Base-by-base conservation (phyloP, 2,888 invertebrate species). In the Biston stratarius region DNA sequence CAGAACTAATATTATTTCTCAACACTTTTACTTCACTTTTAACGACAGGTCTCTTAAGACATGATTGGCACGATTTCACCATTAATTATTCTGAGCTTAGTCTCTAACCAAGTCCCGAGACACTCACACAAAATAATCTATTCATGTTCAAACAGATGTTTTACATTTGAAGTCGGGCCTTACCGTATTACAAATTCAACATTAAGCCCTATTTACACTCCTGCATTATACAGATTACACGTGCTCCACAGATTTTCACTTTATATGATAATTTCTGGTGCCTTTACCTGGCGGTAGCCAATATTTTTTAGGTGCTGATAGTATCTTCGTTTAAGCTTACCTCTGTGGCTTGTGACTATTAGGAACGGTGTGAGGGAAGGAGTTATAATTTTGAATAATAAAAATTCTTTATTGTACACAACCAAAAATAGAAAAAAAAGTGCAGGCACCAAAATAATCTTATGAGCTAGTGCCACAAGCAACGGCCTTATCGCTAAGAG, bases 191-290 rank as follows among this genome's bases (percentile, higher is more conserved):
- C 66, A 67, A 58, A 67, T 67, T 63, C 63, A 63, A 56, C 56
- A 63, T 63, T 63, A 63, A 63, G 51, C 59, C 48, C 49, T 67
- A 63, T 67, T 67, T 67, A 56, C 69, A 64, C 66, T 61, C 63
- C 40, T 64, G 65, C 70, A 75, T 80, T 75, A 82, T 77, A 72
- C 75, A 73, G 65, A 79, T 81, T 78, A 82, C 80, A 77, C 73
- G 74, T 79, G 79, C 79, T 75, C 69, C 72, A 58, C 64, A 70
- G 75, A 77, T 79, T 82, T 82, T 79, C 83, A 78, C 81, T 84
- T 78, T 83, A 83, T 83, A 84, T 84, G 83, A 77, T 83, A 84
- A 84, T 83, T 75, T 67, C 59, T 63, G 58, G 47, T 45, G 58
- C 66, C 57, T 61, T 56, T 57, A 61, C 67, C 49, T 66, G 66